These are phyloP conservation scores for Oryzias dopingdopingensis DNA, from an alignment of 2,797 vertebrate species.

Conservation along the genomic window DNA sequence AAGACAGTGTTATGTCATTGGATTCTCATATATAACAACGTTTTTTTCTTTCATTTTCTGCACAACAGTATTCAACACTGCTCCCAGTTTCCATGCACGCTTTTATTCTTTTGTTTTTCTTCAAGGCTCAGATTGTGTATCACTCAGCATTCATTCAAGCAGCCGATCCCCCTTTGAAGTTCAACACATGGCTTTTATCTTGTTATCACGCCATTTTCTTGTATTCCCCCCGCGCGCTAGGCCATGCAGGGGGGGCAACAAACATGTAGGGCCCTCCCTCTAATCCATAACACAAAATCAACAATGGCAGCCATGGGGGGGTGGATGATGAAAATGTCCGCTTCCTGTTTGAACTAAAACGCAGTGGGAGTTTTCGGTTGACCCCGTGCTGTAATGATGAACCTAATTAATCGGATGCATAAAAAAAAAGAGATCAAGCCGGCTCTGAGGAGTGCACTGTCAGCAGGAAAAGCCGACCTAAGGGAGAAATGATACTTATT, in stretches of 20 bases:
- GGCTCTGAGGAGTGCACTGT: conserved; percentile 37
- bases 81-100: conserved; percentile 9
- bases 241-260: conserved; percentile 50
- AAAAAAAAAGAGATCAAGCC: conserved; percentile 28
- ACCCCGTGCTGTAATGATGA: conserved; percentile 57
- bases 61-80: not conserved
- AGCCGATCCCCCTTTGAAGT: conserved; percentile 61
- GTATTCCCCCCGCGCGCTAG: conserved; percentile 56
- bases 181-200: conserved; percentile 69
- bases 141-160: conserved; percentile 38
- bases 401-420: conserved; percentile 72
- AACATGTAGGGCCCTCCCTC: conserved; percentile 51
- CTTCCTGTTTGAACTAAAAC: conserved; percentile 62
- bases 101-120: conserved; percentile 30
- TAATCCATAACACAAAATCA: conserved; percentile 51
- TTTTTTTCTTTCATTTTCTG: conserved; percentile 3
- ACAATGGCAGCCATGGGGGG: conserved; percentile 33
- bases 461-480: conserved; percentile 28
- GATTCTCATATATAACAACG: not conserved
- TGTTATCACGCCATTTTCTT: conserved; percentile 72
- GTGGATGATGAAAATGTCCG: conserved; percentile 4
- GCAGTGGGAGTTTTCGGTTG: conserved; percentile 50
- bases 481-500: no score
- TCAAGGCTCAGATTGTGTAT: conserved; percentile 30
- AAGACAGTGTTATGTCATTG: no score